A percentile compares a stretch with the other conserved stretches of the same genome.
Conservation (phyloP, 2,797 vertebrate species). For the Lemur catta region DNA sequence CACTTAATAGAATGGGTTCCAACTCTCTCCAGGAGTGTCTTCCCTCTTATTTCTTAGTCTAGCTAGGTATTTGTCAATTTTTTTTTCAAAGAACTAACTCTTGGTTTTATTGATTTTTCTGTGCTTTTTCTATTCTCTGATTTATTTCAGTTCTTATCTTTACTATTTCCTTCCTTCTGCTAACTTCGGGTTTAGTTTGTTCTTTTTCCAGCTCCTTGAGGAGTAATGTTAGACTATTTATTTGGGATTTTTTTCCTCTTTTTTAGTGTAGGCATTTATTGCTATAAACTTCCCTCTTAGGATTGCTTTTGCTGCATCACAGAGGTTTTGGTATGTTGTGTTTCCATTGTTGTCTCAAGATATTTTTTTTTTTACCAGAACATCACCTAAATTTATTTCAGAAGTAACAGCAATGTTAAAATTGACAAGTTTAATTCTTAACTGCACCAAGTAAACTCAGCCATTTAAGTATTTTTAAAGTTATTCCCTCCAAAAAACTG, state of each 20-base stretch:
- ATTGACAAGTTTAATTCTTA: slow-evolving; percentile 84
- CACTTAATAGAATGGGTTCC: too few species aligned
- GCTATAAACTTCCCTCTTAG: neutral
- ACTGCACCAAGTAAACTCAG: slow-evolving; percentile 83
- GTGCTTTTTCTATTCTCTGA: neutral
- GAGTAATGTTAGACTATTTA: neutral
- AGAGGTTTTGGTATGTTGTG: neutral
- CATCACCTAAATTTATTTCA: too few species aligned
- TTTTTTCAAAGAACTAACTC: neutral
- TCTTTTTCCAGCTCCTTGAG: neutral
- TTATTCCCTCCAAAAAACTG: slow-evolving; percentile 79
- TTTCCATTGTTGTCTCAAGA: neutral
- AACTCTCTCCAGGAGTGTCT: too few species aligned
- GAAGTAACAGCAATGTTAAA: slow-evolving; percentile 82
- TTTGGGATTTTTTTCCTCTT: neutral
- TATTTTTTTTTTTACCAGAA: neutral
- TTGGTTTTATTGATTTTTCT: neutral
- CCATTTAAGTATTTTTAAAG: slow-evolving; percentile 77
- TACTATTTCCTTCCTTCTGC: neutral
- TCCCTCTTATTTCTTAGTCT: neutral
- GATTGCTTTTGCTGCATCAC: neutral
- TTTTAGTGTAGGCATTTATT: neutral
- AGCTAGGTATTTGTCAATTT: neutral
- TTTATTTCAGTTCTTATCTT: neutral
- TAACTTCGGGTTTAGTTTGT: neutral